Conservation (phyloP, 2,113 vertebrate species). For the Leptobrachium leishanense region DNA sequence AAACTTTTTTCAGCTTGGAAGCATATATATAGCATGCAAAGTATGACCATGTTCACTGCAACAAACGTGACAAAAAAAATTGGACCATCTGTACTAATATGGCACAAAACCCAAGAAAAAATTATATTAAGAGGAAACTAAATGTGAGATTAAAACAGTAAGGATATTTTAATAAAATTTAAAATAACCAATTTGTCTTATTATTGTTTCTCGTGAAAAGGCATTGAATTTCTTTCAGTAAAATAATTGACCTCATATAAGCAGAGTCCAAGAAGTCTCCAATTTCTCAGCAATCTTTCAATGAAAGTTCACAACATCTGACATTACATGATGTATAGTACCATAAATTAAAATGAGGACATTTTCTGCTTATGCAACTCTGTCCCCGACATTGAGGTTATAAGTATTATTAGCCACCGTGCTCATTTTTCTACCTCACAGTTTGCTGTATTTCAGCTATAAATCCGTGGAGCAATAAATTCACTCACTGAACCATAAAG, state of each 20-base stretch:
- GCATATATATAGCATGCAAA: too few relatives aligned
- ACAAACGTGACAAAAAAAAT: too few relatives aligned
- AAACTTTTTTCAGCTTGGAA: too few relatives aligned
- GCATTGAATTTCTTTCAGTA: conserved; percentile 14
- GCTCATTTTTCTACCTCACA: neutral
- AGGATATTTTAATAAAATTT: neutral
- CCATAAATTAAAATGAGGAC: conserved; percentile 3
- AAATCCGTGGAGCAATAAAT: too few relatives aligned
- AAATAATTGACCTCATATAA: conserved; percentile 7
- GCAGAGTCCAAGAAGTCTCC: conserved; percentile 18
- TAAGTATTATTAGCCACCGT: neutral
- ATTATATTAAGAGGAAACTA: too few relatives aligned
- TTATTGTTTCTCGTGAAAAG: neutral
- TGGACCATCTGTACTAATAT: too few relatives aligned
- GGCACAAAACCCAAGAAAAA: too few relatives aligned
- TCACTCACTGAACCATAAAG: too few relatives aligned
- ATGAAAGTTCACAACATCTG: conserved; percentile 10
- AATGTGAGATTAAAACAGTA: neutral
- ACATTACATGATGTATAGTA: conserved; percentile 7
- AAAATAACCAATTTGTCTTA: conserved; percentile 1
- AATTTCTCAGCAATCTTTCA: conserved; percentile 24
- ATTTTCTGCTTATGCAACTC: conserved; percentile 6
- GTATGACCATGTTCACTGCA: too few relatives aligned
- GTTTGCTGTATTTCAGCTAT: too few relatives aligned
- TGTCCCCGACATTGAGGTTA: neutral